These are phyloP conservation scores for Hyposoter dolosus DNA, from an alignment of 2,888 invertebrate genomes.

Conservation along the genomic window DNA sequence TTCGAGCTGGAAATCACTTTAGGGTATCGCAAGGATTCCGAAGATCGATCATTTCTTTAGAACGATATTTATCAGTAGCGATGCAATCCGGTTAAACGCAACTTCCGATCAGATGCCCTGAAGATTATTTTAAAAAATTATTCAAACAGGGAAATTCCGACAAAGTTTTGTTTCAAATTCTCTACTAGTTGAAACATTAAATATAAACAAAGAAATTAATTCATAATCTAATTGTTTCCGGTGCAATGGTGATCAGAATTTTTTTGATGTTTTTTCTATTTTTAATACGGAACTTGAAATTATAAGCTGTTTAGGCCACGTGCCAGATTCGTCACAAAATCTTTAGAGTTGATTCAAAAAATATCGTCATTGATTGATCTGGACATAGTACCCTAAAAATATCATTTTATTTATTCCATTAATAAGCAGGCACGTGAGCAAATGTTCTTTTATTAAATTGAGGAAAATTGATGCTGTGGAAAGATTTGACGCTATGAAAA, in stretches of 20 bases:
- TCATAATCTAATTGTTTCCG: not conserved
- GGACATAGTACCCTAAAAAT: not conserved
- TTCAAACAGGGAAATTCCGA: not conserved
- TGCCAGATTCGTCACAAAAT: not conserved
- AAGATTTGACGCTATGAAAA: conserved; percentile 32
- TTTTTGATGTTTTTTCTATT: not conserved
- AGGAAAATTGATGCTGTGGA: conserved; percentile 33
- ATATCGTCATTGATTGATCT: not conserved
- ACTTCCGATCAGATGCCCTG: conserved; percentile 81
- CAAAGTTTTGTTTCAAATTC: not conserved
- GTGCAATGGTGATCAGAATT: not conserved
- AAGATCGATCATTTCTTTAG: conserved; percentile 42
- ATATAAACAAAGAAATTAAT: not conserved
- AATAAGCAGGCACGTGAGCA: conserved; percentile 41
- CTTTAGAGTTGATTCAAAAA: not conserved
- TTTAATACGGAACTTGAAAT: not conserved
- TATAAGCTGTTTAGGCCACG: not conserved
- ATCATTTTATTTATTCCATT: conserved; percentile 17
- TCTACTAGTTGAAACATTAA: not conserved
- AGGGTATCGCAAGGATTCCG: not conserved
- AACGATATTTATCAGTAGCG: conserved; percentile 81
- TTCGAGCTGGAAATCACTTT: conserved; percentile 5
- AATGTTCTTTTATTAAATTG: conserved; percentile 45
- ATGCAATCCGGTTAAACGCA: conserved; percentile 82
- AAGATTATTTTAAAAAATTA: conserved; percentile 5